A percentile compares a stretch with the other conserved stretches of the same genome.
phyloP scores from a whole-genome alignment of 1,140 invertebrate genomes.

The Atopsyche davidsoni region DNA sequence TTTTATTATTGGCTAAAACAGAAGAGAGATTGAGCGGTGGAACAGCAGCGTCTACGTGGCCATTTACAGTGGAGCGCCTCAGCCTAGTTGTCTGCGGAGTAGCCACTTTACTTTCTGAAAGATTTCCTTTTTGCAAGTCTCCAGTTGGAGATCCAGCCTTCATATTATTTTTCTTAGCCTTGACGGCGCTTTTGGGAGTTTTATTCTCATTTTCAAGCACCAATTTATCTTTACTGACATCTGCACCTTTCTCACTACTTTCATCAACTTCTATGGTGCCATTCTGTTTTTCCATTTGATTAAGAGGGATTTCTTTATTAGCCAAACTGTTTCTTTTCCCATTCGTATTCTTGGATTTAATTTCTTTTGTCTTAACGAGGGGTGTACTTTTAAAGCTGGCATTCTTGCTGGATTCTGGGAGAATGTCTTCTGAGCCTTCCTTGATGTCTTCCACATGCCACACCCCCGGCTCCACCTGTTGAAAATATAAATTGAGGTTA shows the following conservation, averaged over 20 bases:
- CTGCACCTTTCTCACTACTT: no score
- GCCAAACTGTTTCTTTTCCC: background rate
- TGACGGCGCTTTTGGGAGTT: background rate
- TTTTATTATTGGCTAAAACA: no score
- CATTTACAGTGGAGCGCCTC: no score
- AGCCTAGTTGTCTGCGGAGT: no score
- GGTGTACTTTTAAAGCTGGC: background rate
- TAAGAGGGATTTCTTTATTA: background rate
- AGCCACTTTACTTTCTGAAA: no score
- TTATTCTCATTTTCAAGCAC: background rate
- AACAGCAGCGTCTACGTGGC: no score
- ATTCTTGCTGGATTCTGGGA: slow-evolving; percentile 13
- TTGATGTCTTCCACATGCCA: slow-evolving; percentile 24
- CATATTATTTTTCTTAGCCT: no score
- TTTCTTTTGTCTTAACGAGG: no score
- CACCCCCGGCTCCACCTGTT: slow-evolving; percentile 6
- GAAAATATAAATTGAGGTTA: slow-evolving; percentile 3
- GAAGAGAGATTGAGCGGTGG: no score
- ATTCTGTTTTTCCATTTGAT: background rate
- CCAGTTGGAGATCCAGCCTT: no score
- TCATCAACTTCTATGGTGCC: background rate
- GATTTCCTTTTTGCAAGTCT: no score
- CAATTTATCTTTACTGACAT: no score
- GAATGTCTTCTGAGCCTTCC: slow-evolving; percentile 6
- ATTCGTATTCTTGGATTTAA: background rate